Evolutionary conservation across 2,113 vertebrate genomes (phyloP).

Genomic region (Clarias gariepinus): DNA sequence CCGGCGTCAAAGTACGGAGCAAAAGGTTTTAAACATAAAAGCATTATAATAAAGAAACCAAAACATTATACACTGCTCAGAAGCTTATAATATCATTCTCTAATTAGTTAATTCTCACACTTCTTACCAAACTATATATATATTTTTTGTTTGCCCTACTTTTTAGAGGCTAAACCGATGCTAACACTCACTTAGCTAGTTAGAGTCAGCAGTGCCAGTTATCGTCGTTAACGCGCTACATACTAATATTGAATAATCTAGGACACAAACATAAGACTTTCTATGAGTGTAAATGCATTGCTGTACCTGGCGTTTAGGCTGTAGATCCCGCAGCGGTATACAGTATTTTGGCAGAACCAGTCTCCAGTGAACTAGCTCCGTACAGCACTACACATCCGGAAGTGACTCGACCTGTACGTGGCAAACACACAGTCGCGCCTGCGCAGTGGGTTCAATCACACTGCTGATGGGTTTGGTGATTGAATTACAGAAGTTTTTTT

Average conservation of each 20-base stretch:
- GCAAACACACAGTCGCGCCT: conserved; percentile 65
- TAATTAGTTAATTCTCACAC: neutral
- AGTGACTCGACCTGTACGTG: conserved; percentile 71
- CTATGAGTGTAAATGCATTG: neutral
- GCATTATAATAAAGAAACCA: neutral
- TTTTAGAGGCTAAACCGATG: conserved; percentile 42
- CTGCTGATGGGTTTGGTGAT: neutral
- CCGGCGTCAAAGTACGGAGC: conserved; percentile 30
- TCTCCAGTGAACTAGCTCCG: conserved; percentile 51
- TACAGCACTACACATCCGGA: conserved; percentile 65
- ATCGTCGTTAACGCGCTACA: neutral
- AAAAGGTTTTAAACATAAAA: no score
- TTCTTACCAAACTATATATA: neutral
- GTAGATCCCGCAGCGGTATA: conserved; percentile 57
- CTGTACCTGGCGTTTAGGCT: conserved; percentile 34
- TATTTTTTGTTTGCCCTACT: conserved; percentile 2
- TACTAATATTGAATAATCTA: neutral
- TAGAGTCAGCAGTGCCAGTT: neutral
- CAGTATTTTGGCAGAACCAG: conserved; percentile 56
- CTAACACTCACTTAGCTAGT: conserved; percentile 52
- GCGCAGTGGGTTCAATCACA: conserved; percentile 43
- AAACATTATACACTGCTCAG: neutral
- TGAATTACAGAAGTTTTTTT: neutral
- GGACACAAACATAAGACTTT: neutral
- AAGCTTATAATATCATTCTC: neutral